phyloP scores from a whole-genome alignment of 2,113 vertebrate species.

The Megaptera novaeangliae region DNA sequence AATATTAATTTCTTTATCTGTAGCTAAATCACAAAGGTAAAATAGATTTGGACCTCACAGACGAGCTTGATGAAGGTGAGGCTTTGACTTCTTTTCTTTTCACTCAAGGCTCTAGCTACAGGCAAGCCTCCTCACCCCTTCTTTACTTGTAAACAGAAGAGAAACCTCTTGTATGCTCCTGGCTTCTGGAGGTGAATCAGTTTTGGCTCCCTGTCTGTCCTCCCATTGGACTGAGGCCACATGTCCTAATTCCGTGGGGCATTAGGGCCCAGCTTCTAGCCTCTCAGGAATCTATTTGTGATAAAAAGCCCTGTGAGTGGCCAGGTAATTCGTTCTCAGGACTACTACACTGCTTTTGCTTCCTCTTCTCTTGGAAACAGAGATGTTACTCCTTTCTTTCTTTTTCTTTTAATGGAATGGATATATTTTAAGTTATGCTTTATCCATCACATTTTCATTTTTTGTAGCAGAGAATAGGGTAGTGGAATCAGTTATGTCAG shows the following conservation, averaged over 20 bases:
- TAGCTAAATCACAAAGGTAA: background rate
- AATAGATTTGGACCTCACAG: background rate
- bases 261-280: background rate
- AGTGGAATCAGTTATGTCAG: background rate
- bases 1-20: background rate
- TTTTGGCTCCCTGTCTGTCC: background rate
- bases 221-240: background rate
- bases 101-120: background rate
- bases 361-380: background rate
- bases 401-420: background rate
- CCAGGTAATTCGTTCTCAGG: background rate
- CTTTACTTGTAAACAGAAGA: background rate
- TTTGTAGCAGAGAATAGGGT: background rate
- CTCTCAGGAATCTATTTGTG: background rate
- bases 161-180: background rate
- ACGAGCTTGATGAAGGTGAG: background rate
- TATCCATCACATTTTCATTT: background rate
- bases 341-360: background rate
- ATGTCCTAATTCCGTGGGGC: background rate
- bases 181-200: background rate
- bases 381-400: background rate
- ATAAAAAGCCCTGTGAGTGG: background rate
- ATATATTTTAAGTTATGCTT: background rate
- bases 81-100: background rate
- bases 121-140: background rate